Evolutionary conservation across 2,113 vertebrate genomes (phyloP), one percentile per base, ranked within the genome.

Genomic region (Theristicus caerulescens): DNA sequence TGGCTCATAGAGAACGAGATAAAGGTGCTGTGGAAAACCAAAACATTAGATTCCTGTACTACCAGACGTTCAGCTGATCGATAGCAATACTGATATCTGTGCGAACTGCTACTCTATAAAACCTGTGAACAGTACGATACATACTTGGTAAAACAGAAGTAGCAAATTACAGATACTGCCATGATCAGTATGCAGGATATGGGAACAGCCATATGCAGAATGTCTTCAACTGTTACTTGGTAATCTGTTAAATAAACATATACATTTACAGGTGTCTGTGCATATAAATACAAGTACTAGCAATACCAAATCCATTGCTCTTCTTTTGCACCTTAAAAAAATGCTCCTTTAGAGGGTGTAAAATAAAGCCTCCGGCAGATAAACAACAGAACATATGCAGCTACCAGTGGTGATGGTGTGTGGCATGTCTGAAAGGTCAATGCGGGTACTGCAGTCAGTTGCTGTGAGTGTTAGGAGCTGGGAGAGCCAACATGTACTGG

Each of bases 111-210:
- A 9, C 59, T 74, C 71, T 72, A 11, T 40, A 65, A 80, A 73
- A 31, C 46, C 31, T 6, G 18, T 19, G 44, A 44, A 16, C 18
- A 26, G 29, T 15, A 52, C 2, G n/a, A 86, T 44, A 97, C 97
- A 27, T 96, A 98, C 98, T 90, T 98, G 95, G 57, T 57, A 59
- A 98, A 62, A 71, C 97, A 86, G 94, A 96, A 38, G 73, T 98
- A 98, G 95, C 94, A 97, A 42, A 40, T 83, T 2, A 98, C 21
- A 6, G 92, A 93, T 59, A 96, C 8, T 36, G 82, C 70, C 80
- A 92, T 8, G 52, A 98, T 94, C 74, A 96, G 5, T 10, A 96
- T 1, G 58, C 98, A 98, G 90, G 95, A 86, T 57, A 97, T 5
- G 21, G 51, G 65, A 26, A 98, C 66, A 31, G 65, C 94, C 26